phyloP scores from a whole-genome alignment of 2,888 invertebrate species.

The Apamea anceps region DNA sequence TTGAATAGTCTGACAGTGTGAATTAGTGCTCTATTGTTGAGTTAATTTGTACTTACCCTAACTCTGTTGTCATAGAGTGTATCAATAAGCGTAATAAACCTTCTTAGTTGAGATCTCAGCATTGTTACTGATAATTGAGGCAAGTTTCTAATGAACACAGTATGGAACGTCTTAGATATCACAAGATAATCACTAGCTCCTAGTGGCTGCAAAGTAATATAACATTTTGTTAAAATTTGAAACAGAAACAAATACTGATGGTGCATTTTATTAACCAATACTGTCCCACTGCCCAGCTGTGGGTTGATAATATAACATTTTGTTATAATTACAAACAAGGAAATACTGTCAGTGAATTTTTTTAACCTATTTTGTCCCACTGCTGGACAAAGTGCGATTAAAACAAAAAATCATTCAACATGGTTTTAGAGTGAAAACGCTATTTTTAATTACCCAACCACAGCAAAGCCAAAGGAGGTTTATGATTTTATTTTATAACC shows the following conservation, averaged over 20 bases:
- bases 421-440: no score
- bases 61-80: conserved; percentile 98
- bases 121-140: conserved; percentile 94
- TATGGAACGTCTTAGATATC: conserved; percentile 98
- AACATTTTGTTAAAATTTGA: not conserved
- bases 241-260: not conserved
- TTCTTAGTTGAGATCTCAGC: conserved; percentile 95
- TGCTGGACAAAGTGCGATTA: not conserved
- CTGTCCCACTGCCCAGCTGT: no score
- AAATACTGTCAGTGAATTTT: no score
- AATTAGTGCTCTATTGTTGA: conserved; percentile 29
- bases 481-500: not conserved
- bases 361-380: not conserved
- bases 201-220: conserved; percentile 92
- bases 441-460: not conserved
- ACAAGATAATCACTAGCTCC: conserved; percentile 99
- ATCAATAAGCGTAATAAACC: conserved; percentile 99
- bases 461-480: not conserved
- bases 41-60: conserved; percentile 85
- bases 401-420: not conserved
- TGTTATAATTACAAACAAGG: not conserved
- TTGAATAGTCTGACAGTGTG: not conserved
- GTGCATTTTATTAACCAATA: not conserved
- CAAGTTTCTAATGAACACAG: conserved; percentile 97
- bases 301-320: not conserved